A percentile compares a stretch with the other conserved stretches of the same genome.
phyloP scores from a whole-genome alignment of 2,113 vertebrate genomes.

The Artemisiospiza belli region DNA sequence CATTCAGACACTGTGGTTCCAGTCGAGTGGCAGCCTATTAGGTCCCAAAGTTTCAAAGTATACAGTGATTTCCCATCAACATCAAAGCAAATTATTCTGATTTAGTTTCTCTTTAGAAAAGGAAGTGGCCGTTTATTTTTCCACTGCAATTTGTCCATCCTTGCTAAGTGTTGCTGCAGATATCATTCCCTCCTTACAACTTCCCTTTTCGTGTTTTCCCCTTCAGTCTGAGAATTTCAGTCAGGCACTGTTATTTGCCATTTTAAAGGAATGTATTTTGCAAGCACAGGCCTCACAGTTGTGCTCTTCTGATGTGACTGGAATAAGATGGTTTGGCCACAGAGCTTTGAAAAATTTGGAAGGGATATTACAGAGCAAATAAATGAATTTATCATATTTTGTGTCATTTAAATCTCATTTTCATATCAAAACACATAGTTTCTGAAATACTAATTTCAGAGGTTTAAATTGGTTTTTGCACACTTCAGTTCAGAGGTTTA shows the following conservation, averaged over 20 bases:
- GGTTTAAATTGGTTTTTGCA: neutral
- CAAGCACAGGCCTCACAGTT: neutral
- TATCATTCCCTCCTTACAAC: neutral
- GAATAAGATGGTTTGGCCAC: neutral
- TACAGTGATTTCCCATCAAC: slow-evolving; percentile 24
- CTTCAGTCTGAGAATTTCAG: neutral
- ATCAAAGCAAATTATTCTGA: slow-evolving; percentile 37
- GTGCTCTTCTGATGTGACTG: neutral
- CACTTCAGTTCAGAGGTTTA: neutral
- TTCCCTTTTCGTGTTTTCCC: neutral
- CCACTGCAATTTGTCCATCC: neutral
- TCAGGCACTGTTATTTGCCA: neutral
- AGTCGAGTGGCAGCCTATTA: neutral
- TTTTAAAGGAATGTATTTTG: neutral
- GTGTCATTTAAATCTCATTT: neutral
- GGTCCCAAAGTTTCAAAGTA: neutral
- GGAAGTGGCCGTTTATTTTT: neutral
- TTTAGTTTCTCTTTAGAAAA: slow-evolving; percentile 17
- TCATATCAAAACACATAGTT: neutral
- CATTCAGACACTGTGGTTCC: neutral
- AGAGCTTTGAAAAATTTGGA: neutral
- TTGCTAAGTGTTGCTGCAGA: neutral
- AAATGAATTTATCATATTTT: neutral
- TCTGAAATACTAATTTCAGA: neutral
- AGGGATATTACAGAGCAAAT: neutral